phyloP scores from a whole-genome alignment of 2,113 vertebrate species.

The Hydrochoerus hydrochaeris region DNA sequence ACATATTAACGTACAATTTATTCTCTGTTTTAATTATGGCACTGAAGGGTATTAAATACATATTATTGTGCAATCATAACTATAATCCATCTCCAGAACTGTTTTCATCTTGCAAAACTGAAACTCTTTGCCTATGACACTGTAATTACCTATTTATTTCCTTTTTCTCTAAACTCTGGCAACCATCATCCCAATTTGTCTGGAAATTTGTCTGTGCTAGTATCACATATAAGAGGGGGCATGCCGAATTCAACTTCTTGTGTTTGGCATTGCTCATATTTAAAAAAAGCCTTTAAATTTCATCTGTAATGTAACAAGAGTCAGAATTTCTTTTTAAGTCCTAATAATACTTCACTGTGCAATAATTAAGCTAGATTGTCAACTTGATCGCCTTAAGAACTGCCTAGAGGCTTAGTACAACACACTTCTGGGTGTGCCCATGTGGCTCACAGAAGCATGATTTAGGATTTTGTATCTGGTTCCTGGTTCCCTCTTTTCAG shows the following conservation, averaged over 20 bases:
- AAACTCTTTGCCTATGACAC: not conserved
- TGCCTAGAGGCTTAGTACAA: not conserved
- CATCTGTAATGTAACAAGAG: not conserved
- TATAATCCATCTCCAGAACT: not conserved
- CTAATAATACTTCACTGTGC: not conserved
- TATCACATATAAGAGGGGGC: not conserved
- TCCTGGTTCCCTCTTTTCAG: not conserved
- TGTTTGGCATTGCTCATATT: not conserved
- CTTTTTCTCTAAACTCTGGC: not conserved
- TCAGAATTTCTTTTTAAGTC: not conserved
- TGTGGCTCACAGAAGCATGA: not conserved
- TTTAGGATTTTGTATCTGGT: not conserved
- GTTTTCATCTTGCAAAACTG: slow-evolving; percentile 40
- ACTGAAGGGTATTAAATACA: not conserved
- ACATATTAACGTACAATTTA: not conserved
- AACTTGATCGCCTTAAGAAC: not conserved
- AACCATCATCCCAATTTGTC: not conserved
- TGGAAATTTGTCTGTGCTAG: not conserved
- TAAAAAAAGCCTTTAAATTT: not conserved
- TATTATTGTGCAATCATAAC: not conserved
- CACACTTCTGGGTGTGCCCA: not conserved
- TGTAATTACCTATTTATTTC: not conserved
- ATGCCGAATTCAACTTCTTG: not conserved
- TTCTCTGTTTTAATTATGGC: not conserved
- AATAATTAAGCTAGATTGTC: not conserved